These are phyloP conservation scores for Trichogramma pretiosum DNA, from an alignment of 1,140 invertebrate genomes.

Conservation along the genomic window DNA sequence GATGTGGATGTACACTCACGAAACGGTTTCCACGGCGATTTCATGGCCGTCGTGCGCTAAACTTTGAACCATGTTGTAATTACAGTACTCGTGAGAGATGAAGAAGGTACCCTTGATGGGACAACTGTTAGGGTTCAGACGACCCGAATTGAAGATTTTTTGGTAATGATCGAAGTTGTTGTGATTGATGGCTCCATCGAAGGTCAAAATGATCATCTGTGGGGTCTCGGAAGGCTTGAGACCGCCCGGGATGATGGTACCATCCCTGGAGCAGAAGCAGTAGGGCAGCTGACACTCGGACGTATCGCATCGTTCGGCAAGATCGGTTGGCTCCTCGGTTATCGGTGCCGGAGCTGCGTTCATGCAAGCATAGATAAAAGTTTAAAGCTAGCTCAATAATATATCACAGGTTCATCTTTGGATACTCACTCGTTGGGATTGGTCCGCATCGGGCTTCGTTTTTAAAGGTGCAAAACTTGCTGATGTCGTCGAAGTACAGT, in stretches of 20 bases:
- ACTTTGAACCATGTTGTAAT: constrained; percentile 86
- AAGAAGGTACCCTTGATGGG: constrained; percentile 88
- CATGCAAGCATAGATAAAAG: too few relatives aligned
- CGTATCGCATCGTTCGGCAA: constrained; percentile 69
- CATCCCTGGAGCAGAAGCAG: constrained; percentile 89
- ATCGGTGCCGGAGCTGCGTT: constrained; percentile 65
- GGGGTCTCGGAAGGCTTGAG: constrained; percentile 74
- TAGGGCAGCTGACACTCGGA: constrained; percentile 74
- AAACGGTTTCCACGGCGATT: constrained; percentile 83
- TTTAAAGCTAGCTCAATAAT: too few relatives aligned
- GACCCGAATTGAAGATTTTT: constrained; percentile 69
- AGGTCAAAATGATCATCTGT: constrained; percentile 87
- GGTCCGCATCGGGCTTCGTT: constrained; percentile 84
- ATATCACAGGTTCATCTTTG: too few relatives aligned
- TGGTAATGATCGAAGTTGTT: constrained; percentile 86
- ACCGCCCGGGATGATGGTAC: constrained; percentile 74
- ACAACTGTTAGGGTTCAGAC: constrained; percentile 83
- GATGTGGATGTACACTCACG: constrained; percentile 49
- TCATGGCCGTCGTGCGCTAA: constrained; percentile 84
- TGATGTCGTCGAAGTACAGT: constrained; percentile 81
- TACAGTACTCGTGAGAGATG: constrained; percentile 88
- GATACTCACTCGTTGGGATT: constrained; percentile 68
- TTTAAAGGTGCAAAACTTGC: constrained; percentile 86
- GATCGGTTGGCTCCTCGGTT: constrained; percentile 69
- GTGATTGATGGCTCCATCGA: constrained; percentile 86